Conservation (phyloP, 2,888 invertebrate genomes). For the Dugesia japonica region DNA sequence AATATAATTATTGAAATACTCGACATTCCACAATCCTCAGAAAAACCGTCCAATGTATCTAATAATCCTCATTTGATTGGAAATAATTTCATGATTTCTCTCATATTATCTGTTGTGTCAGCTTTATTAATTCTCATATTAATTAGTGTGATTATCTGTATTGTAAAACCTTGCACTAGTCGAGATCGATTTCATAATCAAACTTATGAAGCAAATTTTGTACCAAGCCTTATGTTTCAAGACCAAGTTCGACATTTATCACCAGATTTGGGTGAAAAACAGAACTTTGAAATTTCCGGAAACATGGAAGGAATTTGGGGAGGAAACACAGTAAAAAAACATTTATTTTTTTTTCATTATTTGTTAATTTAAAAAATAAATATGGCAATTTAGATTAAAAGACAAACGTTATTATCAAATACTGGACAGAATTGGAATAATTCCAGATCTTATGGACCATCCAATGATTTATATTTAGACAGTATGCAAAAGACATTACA, state of each 20-base stretch:
- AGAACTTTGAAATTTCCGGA: background rate
- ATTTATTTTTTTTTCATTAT: too few species aligned
- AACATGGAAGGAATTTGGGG: slow-evolving; percentile 1
- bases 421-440: background rate
- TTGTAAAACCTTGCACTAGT: background rate
- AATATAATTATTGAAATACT: background rate
- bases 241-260: slow-evolving; percentile 14
- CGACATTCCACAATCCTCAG: background rate
- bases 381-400: background rate
- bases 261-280: background rate
- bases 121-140: background rate
- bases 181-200: background rate
- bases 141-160: background rate
- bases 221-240: slow-evolving; percentile 8
- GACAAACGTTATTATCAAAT: background rate
- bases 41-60: background rate
- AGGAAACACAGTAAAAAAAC: background rate
- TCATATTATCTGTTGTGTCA: background rate
- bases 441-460: background rate
- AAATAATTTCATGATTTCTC: slow-evolving; percentile 16
- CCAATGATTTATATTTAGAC: background rate
- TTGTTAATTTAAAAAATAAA: too few species aligned
- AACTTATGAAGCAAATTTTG: background rate
- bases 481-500: background rate
- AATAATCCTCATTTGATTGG: background rate